These are phyloP conservation scores for Agonopterix heracliana DNA, from an alignment of 2,888 invertebrate genomes.

Conservation along the genomic window DNA sequence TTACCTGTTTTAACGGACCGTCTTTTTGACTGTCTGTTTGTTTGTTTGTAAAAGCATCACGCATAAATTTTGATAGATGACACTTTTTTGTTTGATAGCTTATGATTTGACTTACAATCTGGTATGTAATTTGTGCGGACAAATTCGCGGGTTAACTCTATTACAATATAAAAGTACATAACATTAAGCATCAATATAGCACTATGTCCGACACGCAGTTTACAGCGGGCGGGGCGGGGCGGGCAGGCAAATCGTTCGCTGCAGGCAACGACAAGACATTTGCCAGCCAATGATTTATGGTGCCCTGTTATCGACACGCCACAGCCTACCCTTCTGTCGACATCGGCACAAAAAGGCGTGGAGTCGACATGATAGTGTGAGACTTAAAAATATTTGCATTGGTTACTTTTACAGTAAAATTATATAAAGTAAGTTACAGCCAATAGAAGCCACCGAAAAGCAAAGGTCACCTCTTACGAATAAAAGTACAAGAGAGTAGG, in stretches of 20 bases:
- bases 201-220: conserved; percentile 7
- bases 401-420: too few species aligned
- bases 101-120: too few species aligned
- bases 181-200: not conserved
- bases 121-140: too few species aligned
- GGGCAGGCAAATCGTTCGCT: conserved; percentile 58
- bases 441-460: not conserved
- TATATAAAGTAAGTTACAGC: too few species aligned
- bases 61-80: too few species aligned
- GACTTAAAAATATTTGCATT: not conserved
- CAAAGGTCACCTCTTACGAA: not conserved
- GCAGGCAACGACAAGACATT: conserved; percentile 67
- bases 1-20: too few species aligned
- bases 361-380: conserved; percentile 14
- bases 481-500: too few species aligned
- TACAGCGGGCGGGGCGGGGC: conserved; percentile 17
- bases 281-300: conserved; percentile 68
- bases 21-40: too few species aligned
- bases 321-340: conserved; percentile 61
- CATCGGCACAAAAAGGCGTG: conserved; percentile 19
- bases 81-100: too few species aligned
- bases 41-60: too few species aligned
- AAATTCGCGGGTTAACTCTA: too few species aligned
- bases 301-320: conserved; percentile 68
- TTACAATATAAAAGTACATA: too few species aligned